phyloP scores from a whole-genome alignment of 2,113 vertebrate genomes.

The Hipposideros armiger region DNA sequence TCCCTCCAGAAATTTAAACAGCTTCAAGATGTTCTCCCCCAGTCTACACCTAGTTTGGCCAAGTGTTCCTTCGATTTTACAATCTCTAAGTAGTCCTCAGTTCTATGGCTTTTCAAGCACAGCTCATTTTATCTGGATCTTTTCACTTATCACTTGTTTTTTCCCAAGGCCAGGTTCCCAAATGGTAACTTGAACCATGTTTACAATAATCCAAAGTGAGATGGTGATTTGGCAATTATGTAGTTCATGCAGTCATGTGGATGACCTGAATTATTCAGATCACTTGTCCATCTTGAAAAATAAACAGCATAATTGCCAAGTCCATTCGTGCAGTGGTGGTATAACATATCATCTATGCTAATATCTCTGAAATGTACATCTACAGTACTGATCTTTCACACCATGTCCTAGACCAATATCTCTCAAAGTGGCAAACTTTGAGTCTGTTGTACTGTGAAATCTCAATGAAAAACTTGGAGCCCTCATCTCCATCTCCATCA shows the following conservation, averaged over 20 bases:
- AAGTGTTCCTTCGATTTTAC: conserved; percentile 61
- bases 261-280: not conserved
- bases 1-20: conserved; percentile 64
- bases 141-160: conserved; percentile 46
- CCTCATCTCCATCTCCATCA: not conserved
- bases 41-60: conserved; percentile 28
- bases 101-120: conserved; percentile 37
- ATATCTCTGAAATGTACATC: not conserved
- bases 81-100: conserved; percentile 44
- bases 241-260: conserved; percentile 10
- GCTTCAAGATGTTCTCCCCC: conserved; percentile 10
- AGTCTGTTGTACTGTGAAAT: not conserved
- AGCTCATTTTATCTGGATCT: conserved; percentile 58
- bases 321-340: not conserved
- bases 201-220: conserved; percentile 24
- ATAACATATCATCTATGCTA: not conserved
- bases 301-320: not conserved
- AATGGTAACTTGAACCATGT: conserved; percentile 35
- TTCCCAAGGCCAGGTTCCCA: conserved; percentile 40
- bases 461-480: not conserved
- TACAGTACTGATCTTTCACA: not conserved
- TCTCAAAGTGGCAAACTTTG: conserved; percentile 34
- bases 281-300: conserved; percentile 39
- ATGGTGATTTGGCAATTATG: not conserved
- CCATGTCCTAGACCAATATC: not conserved